Evolutionary conservation across 2,113 vertebrate genomes (phyloP).

Genomic region (Eurystomus gularis): DNA sequence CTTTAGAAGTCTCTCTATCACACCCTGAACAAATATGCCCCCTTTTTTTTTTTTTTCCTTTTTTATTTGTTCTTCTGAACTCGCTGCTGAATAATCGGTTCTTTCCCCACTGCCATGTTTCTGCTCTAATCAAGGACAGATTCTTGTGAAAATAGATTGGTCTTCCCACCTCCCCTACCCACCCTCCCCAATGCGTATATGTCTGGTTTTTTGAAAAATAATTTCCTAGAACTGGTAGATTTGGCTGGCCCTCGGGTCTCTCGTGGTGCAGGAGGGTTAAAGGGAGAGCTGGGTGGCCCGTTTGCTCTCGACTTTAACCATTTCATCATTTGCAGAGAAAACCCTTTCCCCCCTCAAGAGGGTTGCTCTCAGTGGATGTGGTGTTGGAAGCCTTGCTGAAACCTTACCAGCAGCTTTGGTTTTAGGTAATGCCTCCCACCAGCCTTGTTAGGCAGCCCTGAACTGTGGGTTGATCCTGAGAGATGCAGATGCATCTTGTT

Average conservation of each 20-base stretch:
- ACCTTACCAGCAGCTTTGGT: background rate
- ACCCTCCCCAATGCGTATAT: background rate
- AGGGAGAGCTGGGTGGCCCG: constrained; percentile 31
- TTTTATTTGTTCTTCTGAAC: constrained; percentile 51
- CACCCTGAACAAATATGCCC: constrained; percentile 62
- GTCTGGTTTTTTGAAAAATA: background rate
- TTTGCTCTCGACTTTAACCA: constrained; percentile 40
- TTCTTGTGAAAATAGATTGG: constrained; percentile 57
- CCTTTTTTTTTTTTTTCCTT: background rate
- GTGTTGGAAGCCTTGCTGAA: background rate
- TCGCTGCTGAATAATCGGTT: constrained; percentile 49
- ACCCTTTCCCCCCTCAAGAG: background rate
- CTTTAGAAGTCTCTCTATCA: constrained; percentile 47
- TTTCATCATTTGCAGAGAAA: constrained; percentile 21
- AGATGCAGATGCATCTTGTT: background rate
- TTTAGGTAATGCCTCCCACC: background rate
- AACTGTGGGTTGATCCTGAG: background rate
- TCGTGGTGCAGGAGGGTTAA: constrained; percentile 35
- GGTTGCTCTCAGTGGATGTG: accelerated
- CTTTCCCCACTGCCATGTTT: constrained; percentile 45
- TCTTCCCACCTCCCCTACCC: background rate
- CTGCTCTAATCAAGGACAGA: constrained; percentile 70
- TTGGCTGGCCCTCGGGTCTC: constrained; percentile 39
- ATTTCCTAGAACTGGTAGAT: constrained; percentile 64
- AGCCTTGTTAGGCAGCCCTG: background rate